These are phyloP conservation scores for Drosophila subquinaria DNA, from an alignment of 2,888 invertebrate species.

Conservation along the genomic window DNA sequence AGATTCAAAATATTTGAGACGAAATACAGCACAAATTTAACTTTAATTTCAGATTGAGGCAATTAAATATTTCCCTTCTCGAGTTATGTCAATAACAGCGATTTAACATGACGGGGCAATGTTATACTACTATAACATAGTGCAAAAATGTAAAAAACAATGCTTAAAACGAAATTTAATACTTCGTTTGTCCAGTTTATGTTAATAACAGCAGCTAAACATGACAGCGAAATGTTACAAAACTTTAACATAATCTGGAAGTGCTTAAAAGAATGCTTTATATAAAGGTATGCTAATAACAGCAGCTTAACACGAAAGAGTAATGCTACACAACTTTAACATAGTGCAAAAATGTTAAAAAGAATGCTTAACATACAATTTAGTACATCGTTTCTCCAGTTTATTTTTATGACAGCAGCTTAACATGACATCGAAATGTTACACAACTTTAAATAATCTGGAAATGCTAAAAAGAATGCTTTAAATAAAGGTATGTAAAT, in stretches of 20 bases:
- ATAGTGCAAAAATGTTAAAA: background rate
- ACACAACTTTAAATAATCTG: too few species aligned
- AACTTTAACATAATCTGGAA: too few species aligned
- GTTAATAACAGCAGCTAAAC: too few species aligned
- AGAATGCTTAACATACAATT: too few species aligned
- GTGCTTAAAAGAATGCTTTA: too few species aligned
- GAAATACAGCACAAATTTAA: conserved; percentile 39
- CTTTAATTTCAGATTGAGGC: conserved; percentile 6
- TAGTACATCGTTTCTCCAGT: too few species aligned
- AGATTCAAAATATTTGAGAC: conserved; percentile 34
- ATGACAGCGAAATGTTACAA: too few species aligned
- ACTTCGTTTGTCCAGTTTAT: too few species aligned
- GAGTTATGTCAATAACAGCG: background rate
- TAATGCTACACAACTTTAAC: background rate
- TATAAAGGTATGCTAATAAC: background rate
- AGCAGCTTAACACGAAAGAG: background rate
- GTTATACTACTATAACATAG: background rate
- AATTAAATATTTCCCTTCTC: background rate
- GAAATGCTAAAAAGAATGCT: background rate
- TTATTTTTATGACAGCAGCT: background rate
- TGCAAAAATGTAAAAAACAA: too few species aligned
- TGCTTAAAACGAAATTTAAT: too few species aligned
- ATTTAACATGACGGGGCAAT: background rate
- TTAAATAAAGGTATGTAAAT: background rate
- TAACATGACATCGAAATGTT: background rate